Evolutionary conservation across 2,888 invertebrate species (phyloP), one percentile per base, ranked within the genome.

Genomic region (Melanargia galathea): DNA sequence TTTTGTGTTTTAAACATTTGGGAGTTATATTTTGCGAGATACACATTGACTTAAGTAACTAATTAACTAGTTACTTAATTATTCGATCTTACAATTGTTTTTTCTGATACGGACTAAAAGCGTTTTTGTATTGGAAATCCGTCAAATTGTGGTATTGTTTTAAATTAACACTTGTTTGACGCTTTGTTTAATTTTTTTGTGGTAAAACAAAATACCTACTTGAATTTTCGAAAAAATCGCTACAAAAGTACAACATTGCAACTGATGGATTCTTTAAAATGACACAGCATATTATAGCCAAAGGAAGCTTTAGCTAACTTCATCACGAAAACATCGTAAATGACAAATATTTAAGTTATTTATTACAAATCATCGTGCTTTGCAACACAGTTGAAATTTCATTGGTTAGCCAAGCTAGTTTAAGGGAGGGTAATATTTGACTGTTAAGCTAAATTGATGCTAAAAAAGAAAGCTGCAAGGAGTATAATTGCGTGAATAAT

Each of bases 251-350:
- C 61, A 46, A 61, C 30, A 61, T 24, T 55, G 38, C 48, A 33
- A 38, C 38, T 48, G 48, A 61, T 78, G 79, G 79, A 79, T 76
- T 75, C 79, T 74, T 73, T 71, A 75, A 75, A 77, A 81, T 83
- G 83, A 84, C 77, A 69, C 70, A 70, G 78, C 83, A 79, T 74
- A 76, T 80, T 80, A 80, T 75, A 79, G 75, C 76, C 74, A 69
- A 66, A 33, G 54, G 49, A 57, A 51, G 40, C 38, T 22, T 49
- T 16, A n/a, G 38, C 45, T 16, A n/a, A 26, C 45, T 16, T 40
- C 10, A 54, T 40, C 6, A 13, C 38, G 48, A 40, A 49, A 49
- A 62, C 22, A 43, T 59, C 33, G 20, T 52, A 45, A 30, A 54
- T 20, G 40, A 58, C 56, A 56, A 43, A 38, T 16, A 48, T 61